Conservation (phyloP, 2,888 invertebrate species). For the Limnephilus rhombicus region DNA sequence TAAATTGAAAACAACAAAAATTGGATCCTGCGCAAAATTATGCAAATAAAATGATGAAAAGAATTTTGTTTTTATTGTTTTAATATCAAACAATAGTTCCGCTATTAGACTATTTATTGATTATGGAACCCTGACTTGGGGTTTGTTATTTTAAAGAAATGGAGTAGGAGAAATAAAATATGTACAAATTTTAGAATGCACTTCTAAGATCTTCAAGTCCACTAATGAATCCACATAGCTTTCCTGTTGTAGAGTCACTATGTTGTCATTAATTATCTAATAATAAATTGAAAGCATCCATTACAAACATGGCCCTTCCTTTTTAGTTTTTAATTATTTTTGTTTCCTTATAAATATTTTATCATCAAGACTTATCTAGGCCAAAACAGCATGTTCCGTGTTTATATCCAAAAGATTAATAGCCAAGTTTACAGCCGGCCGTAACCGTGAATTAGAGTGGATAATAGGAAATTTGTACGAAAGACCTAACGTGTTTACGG, state of each 20-base stretch:
- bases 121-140: no score
- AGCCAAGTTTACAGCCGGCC: constrained; percentile 25
- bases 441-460: constrained; percentile 26
- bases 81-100: no score
- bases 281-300: background rate
- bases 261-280: background rate
- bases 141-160: background rate
- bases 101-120: no score
- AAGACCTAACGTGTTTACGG: constrained; percentile 27
- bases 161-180: background rate
- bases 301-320: background rate
- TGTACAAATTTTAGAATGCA: no score
- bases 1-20: background rate
- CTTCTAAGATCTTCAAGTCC: no score
- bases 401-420: constrained; percentile 2
- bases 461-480: constrained; percentile 18
- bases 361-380: background rate
- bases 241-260: background rate
- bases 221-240: background rate
- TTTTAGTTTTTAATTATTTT: background rate
- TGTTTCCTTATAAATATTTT: background rate
- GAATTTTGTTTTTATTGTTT: no score
- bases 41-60: background rate
- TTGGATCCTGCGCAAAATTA: background rate
- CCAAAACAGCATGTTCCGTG: background rate